Base-by-base conservation (phyloP, 2,113 vertebrate species). In the Cranoglanis bouderius region DNA sequence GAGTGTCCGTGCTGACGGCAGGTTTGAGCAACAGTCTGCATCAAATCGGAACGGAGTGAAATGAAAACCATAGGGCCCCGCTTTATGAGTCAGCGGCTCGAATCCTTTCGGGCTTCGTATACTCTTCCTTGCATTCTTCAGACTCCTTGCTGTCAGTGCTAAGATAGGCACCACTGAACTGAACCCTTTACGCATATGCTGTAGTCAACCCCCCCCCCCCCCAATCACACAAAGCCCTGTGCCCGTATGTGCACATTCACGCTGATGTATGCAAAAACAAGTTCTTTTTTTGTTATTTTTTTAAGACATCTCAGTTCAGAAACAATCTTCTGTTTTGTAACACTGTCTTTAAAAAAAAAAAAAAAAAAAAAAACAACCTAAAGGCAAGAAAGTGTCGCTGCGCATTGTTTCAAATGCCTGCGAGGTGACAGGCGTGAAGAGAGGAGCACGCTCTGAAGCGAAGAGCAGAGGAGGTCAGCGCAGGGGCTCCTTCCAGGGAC, bases 301-400 rank as follows among this genome's bases (percentile, higher is more conserved):
- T 94, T 94, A 95, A 95, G 94, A 95, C 94, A 93, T 94, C 91
- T 87, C 93, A 93, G 90, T 93, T 92, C 80, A 81, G 91, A 94
- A 94, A 93, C 89, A 88, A 88, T 88, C 51, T 77, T 88, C 93
- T 89, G 90, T 91, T 94, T 88, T 93, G 61, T 90, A 91, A 91
- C 90, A 91, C 90, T 91, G 89, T 91, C 90, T 88, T 88, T 65
- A 85, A 78, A 88, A 90, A 89, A 85, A 84, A 93, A 93, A 87
- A 92, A 70, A 24, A 43, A 77, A 81, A 82, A 82, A 65, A 83
- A 90, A 93, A 94, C n/a, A 77, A 9, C 38, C 0, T 93, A 94
- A 95, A 94, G 92, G 93, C 93, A 95, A 95, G 93, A 95, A 96
- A 95, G 95, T 95, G 95, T 95, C 95, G 94, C 95, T 95, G 95